These are phyloP conservation scores for Lepus europaeus DNA, from an alignment of 2,113 vertebrate genomes.

Conservation along the genomic window DNA sequence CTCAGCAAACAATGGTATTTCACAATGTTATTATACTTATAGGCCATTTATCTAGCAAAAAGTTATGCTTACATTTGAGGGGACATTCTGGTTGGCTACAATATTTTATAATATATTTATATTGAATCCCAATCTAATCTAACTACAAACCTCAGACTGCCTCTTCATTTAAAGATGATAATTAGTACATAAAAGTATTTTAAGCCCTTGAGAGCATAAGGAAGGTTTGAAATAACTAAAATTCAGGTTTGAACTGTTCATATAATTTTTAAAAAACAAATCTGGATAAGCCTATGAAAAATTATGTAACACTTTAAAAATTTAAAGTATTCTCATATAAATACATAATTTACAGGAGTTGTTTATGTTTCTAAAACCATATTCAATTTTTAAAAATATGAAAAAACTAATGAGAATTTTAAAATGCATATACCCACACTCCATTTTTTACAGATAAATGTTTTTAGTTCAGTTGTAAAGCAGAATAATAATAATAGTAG, in stretches of 20 bases:
- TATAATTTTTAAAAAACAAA: slow-evolving; percentile 32
- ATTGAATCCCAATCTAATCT: not conserved
- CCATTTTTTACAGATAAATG: not conserved
- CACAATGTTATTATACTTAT: slow-evolving; percentile 23
- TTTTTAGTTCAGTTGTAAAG: slow-evolving; percentile 31
- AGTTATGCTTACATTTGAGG: not conserved
- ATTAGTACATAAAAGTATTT: not conserved
- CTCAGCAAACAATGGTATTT: not conserved
- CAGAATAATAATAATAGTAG: not conserved
- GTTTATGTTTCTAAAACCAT: not conserved
- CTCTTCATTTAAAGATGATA: not conserved
- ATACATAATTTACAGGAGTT: not conserved
- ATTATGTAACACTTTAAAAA: not conserved
- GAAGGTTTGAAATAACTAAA: slow-evolving; percentile 9
- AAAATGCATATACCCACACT: not conserved
- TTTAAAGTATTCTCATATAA: not conserved
- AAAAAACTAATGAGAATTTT: not conserved
- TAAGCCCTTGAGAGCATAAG: not conserved
- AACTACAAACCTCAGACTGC: not conserved
- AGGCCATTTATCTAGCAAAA: slow-evolving; percentile 36
- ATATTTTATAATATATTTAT: slow-evolving; percentile 40
- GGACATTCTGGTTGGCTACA: not conserved
- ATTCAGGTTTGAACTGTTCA: slow-evolving; percentile 35
- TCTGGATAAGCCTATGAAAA: not conserved
- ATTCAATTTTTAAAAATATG: slow-evolving; percentile 46